These are phyloP conservation scores for Hemichromis elongatus DNA, from an alignment of 2,113 vertebrate species.

Conservation along the genomic window DNA sequence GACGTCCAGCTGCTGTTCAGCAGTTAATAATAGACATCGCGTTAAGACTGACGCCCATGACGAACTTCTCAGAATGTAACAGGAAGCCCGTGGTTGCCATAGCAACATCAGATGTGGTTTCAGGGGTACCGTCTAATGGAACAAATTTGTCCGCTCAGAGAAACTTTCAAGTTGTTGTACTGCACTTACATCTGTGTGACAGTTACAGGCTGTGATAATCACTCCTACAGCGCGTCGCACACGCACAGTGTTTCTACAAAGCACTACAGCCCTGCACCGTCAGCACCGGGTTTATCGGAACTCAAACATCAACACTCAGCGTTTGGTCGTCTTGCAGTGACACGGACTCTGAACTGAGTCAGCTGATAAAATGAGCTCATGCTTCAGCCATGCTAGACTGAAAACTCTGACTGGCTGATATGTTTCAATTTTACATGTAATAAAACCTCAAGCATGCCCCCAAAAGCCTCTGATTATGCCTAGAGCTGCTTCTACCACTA, in stretches of 20 bases:
- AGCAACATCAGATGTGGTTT: conserved; percentile 8
- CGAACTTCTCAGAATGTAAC: background rate
- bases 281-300: background rate
- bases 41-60: background rate
- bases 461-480: background rate
- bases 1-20: background rate
- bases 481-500: background rate
- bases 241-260: background rate
- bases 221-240: background rate
- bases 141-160: background rate
- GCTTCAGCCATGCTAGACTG: background rate
- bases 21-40: background rate
- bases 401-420: background rate
- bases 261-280: background rate
- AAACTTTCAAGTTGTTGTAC: background rate
- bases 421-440: background rate
- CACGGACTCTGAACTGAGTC: accelerated
- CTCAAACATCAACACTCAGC: background rate
- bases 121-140: background rate
- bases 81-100: conserved; percentile 6
- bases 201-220: background rate
- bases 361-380: background rate
- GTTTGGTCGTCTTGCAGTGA: background rate
- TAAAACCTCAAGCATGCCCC: background rate
- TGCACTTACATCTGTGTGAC: background rate